A percentile compares a stretch with the other conserved stretches of the same genome.
Evolutionary conservation across 2,113 vertebrate genomes (phyloP).

Genomic region (Tympanuchus pallidicinctus): DNA sequence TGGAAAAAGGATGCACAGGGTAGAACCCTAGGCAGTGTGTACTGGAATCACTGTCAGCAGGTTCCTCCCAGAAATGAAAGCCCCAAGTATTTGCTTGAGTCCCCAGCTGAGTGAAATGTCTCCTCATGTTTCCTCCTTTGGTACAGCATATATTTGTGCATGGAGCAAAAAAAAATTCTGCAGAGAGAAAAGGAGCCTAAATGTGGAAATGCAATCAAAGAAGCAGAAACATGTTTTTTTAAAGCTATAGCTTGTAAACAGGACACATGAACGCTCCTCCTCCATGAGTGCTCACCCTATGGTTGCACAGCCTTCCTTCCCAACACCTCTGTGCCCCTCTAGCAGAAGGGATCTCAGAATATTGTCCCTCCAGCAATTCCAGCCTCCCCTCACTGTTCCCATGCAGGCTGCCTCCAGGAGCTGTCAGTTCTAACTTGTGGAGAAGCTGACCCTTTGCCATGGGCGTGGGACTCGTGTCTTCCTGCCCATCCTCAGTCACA

Average conservation of each 20-base stretch:
- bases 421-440: neutral
- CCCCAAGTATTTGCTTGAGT: rapidly evolving
- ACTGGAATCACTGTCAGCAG: neutral
- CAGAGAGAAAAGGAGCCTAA: neutral
- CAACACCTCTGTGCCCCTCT: neutral
- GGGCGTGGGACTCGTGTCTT: neutral
- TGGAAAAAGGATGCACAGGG: neutral
- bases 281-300: neutral
- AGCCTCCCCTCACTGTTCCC: neutral
- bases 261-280: neutral
- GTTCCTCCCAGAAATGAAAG: neutral
- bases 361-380: neutral
- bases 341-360: neutral
- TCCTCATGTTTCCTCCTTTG: neutral
- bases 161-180: neutral
- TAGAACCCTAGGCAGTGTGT: neutral
- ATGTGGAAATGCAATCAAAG: neutral
- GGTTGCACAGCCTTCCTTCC: neutral
- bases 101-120: neutral
- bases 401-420: neutral
- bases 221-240: neutral
- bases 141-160: neutral
- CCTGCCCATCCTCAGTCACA: neutral
- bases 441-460: neutral
- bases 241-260: neutral